These are phyloP conservation scores for Cyprinodon brontotheroides DNA, from an alignment of 2,113 vertebrate species.

Conservation along the genomic window DNA sequence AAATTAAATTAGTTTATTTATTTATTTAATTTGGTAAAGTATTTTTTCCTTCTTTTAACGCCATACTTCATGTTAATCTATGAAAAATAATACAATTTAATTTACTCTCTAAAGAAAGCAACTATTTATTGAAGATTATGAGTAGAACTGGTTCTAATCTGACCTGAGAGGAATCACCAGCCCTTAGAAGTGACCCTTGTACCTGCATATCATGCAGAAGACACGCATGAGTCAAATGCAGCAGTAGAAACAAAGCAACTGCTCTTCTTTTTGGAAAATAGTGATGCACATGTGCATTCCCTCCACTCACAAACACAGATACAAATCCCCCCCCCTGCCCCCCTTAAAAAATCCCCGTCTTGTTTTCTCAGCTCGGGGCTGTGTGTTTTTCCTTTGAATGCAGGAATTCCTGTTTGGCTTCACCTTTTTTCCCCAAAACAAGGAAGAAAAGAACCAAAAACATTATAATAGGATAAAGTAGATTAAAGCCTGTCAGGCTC, in stretches of 20 bases:
- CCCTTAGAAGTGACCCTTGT: slow-evolving; percentile 31
- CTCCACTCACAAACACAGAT: slow-evolving; percentile 43
- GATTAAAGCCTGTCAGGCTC: slow-evolving; percentile 71
- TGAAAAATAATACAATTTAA: neutral
- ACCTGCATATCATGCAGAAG: slow-evolving; percentile 3
- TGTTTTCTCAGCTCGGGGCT: slow-evolving; percentile 70
- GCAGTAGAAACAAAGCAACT: slow-evolving; percentile 39
- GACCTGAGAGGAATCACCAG: slow-evolving; percentile 32
- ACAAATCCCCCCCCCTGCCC: slow-evolving; percentile 25
- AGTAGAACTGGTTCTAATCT: slow-evolving; percentile 6
- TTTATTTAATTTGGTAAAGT: neutral
- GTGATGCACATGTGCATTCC: slow-evolving; percentile 39
- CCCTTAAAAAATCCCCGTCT: slow-evolving; percentile 57
- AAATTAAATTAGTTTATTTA: neutral
- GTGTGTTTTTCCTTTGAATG: slow-evolving; percentile 75
- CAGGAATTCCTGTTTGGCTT: slow-evolving; percentile 80
- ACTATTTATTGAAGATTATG: slow-evolving; percentile 11
- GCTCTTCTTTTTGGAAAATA: slow-evolving; percentile 50
- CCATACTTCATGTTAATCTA: neutral
- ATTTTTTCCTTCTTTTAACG: neutral
- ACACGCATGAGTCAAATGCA: slow-evolving; percentile 22
- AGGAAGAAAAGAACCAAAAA: slow-evolving; percentile 72
- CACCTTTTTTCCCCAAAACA: slow-evolving; percentile 70
- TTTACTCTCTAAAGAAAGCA: slow-evolving; percentile 3
- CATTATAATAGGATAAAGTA: slow-evolving; percentile 75